Percentiles rank a stretch among this genome's conserved stretches.
phyloP scores from a whole-genome alignment of 2,797 vertebrate species.

The Tenualosa thibaudeaui region DNA sequence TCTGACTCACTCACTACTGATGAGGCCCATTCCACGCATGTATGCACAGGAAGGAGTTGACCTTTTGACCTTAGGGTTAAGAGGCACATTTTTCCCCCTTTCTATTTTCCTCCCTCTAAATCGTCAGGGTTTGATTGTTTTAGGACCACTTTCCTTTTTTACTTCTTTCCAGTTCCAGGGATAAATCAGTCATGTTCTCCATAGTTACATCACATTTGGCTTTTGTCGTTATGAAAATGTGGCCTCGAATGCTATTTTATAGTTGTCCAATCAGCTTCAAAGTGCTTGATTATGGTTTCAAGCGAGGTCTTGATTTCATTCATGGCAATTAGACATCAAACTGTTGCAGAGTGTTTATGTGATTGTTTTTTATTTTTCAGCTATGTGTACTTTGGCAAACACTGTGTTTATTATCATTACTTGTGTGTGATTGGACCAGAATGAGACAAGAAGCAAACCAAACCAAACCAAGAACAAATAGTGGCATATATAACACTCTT shows the following conservation, averaged over 20 bases:
- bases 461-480: constrained; percentile 1
- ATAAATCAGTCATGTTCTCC: constrained; percentile 37
- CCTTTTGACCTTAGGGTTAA: constrained; percentile 13
- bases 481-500: neutral
- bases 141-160: neutral
- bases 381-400: constrained; percentile 16
- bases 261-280: constrained; percentile 6
- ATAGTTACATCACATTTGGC: constrained; percentile 28
- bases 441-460: neutral
- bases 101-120: neutral
- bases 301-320: neutral
- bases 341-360: neutral
- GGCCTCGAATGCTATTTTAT: neutral
- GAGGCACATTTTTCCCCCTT: constrained; percentile 18
- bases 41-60: neutral
- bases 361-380: neutral
- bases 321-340: constrained; percentile 9
- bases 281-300: neutral
- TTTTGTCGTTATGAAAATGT: constrained; percentile 9
- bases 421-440: neutral
- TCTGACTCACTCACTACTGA: constrained; percentile 9
- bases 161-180: constrained; percentile 31
- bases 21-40: constrained; percentile 4
- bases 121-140: constrained; percentile 18
- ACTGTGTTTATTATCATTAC: constrained; percentile 8